Evolutionary conservation across 2,888 invertebrate genomes (phyloP), one percentile per base, ranked within the genome.

Genomic region (Habroteleia sp.): DNA sequence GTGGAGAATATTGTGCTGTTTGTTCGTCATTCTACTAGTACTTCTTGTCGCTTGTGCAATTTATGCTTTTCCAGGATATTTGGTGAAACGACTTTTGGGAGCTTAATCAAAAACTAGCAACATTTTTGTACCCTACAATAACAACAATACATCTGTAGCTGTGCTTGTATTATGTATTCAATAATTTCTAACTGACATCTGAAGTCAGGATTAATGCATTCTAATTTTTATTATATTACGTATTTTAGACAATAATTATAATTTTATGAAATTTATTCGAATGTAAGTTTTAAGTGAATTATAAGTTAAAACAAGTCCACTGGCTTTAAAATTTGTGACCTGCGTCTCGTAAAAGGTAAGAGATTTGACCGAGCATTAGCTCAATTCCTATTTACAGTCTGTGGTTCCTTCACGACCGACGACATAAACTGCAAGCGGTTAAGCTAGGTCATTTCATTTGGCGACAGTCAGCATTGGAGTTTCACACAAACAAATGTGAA

Each of bases 31-130:
- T 3, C 44, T 89, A 1, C 14, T 89, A 1, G 74, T 87, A 1
- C 56, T 89, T 23, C 82, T 91, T 33, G 48, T 87, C 3, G 83
- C 81, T 0, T 78, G 88, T 17, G 89, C 82, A n/a, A 73, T 91
- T 60, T 91, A 90, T 77, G 85, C 90, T 6, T 85, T 91, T 46
- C 91, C 91, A 0, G 89, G 89, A 65, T 90, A 90, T 80, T 73
- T 87, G n/a, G 89, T 91, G 17, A 90, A 91, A 71, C 89, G 87
- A 73, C 52, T 90, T 7, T 72, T 91, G 16, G 84, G 86, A 14
- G 89, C 87, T 58, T 86, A 76, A 82, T 73, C 66, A 54, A 72
- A n/a, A 72, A 63, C 29, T 37, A 20, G 46, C 8, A 27, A 11
- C 23, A 37, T 29, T 62, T 46, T 54, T 44, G n/a, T n/a, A n/a